Conservation (phyloP, 2,113 vertebrate species). For the Diadophis punctatus region DNA sequence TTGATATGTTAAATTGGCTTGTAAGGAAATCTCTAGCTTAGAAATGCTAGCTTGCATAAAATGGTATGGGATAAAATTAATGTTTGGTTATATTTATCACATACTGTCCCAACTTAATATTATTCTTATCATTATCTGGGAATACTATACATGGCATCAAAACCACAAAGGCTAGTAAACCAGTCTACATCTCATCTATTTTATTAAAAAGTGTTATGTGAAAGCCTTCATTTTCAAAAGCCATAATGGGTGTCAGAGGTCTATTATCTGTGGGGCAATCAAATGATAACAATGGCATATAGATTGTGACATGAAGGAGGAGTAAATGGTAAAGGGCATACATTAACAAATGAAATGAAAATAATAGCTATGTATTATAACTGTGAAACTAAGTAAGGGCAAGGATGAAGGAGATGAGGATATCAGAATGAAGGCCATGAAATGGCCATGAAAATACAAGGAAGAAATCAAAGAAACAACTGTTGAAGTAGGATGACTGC, state of each 20-base stretch:
- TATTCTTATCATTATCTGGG: neutral
- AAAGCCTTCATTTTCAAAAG: neutral
- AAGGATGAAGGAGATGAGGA: neutral
- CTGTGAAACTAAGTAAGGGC: neutral
- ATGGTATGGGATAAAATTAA: neutral
- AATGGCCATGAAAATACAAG: neutral
- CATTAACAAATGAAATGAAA: neutral
- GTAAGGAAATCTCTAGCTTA: neutral
- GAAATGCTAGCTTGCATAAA: neutral
- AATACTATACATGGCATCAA: neutral
- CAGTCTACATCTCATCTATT: neutral
- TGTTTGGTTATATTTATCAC: neutral
- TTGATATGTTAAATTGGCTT: neutral
- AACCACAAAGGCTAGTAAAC: neutral
- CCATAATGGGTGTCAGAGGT: neutral
- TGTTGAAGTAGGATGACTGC: neutral
- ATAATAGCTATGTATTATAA: neutral
- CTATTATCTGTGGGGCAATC: neutral
- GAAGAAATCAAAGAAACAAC: neutral
- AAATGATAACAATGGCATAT: neutral
- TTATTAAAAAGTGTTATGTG: neutral
- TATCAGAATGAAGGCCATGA: neutral
- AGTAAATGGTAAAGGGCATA: neutral
- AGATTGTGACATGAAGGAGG: neutral
- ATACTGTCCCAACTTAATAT: neutral